A percentile compares a stretch with the other conserved stretches of the same genome.
Conservation (phyloP, 2,797 vertebrate genomes). For the Chaenodraco wilsoni region DNA sequence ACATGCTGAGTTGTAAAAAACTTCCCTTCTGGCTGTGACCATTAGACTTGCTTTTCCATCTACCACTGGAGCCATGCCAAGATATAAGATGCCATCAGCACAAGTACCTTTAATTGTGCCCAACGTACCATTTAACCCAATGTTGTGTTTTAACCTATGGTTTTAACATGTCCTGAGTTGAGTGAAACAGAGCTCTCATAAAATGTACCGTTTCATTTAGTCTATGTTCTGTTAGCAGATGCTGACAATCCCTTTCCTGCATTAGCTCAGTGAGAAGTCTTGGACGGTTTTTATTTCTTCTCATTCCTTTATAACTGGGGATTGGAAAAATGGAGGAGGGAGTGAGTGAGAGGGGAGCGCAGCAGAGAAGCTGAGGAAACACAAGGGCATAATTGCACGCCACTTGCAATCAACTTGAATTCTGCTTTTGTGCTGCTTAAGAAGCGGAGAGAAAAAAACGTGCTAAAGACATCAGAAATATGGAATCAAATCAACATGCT, state of each 20-base stretch:
- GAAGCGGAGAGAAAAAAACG: slow-evolving; percentile 35
- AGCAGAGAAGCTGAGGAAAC: slow-evolving; percentile 42
- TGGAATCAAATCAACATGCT: slow-evolving; percentile 57
- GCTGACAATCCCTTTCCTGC: slow-evolving; percentile 72
- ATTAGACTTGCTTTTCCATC: slow-evolving; percentile 53
- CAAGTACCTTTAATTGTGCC: slow-evolving; percentile 65
- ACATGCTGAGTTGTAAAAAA: slow-evolving; percentile 43
- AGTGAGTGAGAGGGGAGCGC: slow-evolving; percentile 12
- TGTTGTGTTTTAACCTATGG: slow-evolving; percentile 53
- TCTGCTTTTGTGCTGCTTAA: slow-evolving; percentile 56
- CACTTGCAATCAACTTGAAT: slow-evolving; percentile 65
- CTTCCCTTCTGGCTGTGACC: slow-evolving; percentile 23
- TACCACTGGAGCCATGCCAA: slow-evolving; percentile 34
- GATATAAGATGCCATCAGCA: slow-evolving; percentile 51
- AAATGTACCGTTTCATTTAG: slow-evolving; percentile 76
- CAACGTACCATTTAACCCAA: slow-evolving; percentile 59
- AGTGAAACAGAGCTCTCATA: slow-evolving; percentile 65
- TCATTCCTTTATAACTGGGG: slow-evolving; percentile 34
- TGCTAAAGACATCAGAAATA: slow-evolving; percentile 60
- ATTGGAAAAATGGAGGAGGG: slow-evolving; percentile 40
- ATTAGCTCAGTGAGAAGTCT: slow-evolving; percentile 54
- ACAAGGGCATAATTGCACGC: slow-evolving; percentile 56
- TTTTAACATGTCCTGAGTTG: slow-evolving; percentile 60
- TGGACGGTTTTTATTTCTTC: slow-evolving; percentile 54
- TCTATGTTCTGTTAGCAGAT: slow-evolving; percentile 63